Base-by-base conservation (phyloP, 1,140 invertebrate species). In the Teleogryllus occipitalis region DNA sequence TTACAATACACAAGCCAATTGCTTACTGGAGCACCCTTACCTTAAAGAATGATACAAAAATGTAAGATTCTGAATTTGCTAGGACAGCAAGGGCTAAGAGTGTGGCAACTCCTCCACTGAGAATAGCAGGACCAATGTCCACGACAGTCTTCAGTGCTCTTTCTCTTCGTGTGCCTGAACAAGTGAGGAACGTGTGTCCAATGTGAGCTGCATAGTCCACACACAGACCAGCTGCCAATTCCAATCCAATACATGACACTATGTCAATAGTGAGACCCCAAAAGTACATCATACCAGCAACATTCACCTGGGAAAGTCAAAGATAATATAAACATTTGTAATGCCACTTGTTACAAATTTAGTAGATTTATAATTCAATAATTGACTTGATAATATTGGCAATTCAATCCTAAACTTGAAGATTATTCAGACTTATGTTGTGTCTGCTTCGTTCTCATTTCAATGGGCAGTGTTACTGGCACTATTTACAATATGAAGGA, bases 191-290 rank as follows among this genome's bases (percentile, higher is more conserved):
- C 7, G 92, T 92, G 82, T 95, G 93, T n/a, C 93, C 94, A 12
- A 97, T 92, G 84, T 97, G 95, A 8, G 95, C 94, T 0, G 95
- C 94, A 82, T 96, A 95, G 87, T 97, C 95, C 2, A 97, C 94
- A 83, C 94, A 95, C 49, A 97, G 88, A 54, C 95, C 95, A 82
- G 96, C 93, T n/a, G 92, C 94, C 78, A 97, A 87, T 83, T 96
- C 93, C 12, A 96, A 86, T 78, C 86, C 93, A 81, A 97, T 95
- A 85, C 94, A 95, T 48, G 94, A 94, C 47, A 95, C 93, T 75
- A 94, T 92, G 83, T 97, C 95, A 72, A 97, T 92, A 7, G 94
- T 95, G 78, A 96, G 88, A 8, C 93, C 94, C 95, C 95, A 93
- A 79, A 90, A 90, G 80, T 90, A 90, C 92, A 97, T 94, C 82